Evolutionary conservation across 2,797 vertebrate species (phyloP), one percentile per base, ranked within the genome.

Genomic region (Chaunax sp.): DNA sequence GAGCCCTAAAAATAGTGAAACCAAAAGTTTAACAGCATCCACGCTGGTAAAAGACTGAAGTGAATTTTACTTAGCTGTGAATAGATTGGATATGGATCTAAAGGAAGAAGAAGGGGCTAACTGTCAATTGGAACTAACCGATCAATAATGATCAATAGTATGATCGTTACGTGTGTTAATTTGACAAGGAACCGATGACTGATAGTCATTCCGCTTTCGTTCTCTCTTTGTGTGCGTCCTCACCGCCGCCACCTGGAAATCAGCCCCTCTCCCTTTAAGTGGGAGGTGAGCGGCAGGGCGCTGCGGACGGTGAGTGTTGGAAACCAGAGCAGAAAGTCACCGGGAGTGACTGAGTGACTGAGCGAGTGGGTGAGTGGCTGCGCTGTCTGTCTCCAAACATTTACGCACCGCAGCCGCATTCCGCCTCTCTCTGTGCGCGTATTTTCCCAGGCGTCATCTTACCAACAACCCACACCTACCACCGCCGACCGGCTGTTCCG

Each of bases 181-280:
- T 40, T 44, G 67, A 69, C 37, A 28, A 53, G 37, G 14, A 25
- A 44, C 23, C 30, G 41, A 38, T 56, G 54, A 74, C 59, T 52
- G 56, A 57, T 69, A 49, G 44, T 72, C 25, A 10, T 59, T 70
- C 4, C 1, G 14, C 15, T 38, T 46, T 38, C 2, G 0, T 1
- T 19, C 16, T 15, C 41, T 4, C 28, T 40, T 5, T 5, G 35
- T 14, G 15, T 11, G 8, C 3, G 25, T 12, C 9, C 22, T 26
- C 72, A 18, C 41, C 10, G 6, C 45, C 58, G 38, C 71, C 71
- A 88, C 74, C 84, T 90, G 85, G 76, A 91, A 87, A 87, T 65
- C 71, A 35, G 88, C 72, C 85, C 62, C 92, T 93, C 89, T 92
- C 91, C 90, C 93, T 94, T 95, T 95, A 95, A 95, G 93, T 87